Evolutionary conservation across 2,113 vertebrate species (phyloP).

Genomic region (Danio rerio): DNA sequence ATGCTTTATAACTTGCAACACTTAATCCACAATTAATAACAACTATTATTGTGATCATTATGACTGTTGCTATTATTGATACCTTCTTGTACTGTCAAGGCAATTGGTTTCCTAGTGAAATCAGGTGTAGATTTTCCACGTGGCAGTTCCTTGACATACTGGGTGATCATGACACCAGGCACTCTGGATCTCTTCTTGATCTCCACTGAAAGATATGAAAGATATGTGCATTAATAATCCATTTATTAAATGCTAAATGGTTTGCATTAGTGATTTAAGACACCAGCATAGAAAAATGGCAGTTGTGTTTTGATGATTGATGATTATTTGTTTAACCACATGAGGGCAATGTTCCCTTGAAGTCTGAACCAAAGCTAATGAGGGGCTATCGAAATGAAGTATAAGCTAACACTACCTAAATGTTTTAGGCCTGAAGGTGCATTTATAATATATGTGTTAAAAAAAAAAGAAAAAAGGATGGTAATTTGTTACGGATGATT

Average conservation of each 20-base stretch:
- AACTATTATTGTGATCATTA: background rate
- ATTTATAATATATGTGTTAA: background rate
- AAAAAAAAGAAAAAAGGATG: background rate
- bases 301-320: background rate
- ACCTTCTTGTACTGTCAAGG: conserved; percentile 83
- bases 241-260: background rate
- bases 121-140: conserved; percentile 82
- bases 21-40: background rate
- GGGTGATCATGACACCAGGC: conserved; percentile 82
- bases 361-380: background rate
- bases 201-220: conserved; percentile 59
- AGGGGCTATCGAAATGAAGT: background rate
- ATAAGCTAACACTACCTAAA: background rate
- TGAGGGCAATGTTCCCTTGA: conserved; percentile 23
- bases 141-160: conserved; percentile 83
- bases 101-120: conserved; percentile 83
- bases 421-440: background rate
- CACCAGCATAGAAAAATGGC: background rate
- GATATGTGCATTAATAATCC: background rate
- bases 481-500: background rate
- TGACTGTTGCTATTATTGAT: too few relatives aligned
- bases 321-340: background rate
- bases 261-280: background rate
- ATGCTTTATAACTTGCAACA: background rate
- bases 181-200: conserved; percentile 80